Base-by-base conservation (phyloP, 2,888 invertebrate species). In the Hemithea aestivaria region DNA sequence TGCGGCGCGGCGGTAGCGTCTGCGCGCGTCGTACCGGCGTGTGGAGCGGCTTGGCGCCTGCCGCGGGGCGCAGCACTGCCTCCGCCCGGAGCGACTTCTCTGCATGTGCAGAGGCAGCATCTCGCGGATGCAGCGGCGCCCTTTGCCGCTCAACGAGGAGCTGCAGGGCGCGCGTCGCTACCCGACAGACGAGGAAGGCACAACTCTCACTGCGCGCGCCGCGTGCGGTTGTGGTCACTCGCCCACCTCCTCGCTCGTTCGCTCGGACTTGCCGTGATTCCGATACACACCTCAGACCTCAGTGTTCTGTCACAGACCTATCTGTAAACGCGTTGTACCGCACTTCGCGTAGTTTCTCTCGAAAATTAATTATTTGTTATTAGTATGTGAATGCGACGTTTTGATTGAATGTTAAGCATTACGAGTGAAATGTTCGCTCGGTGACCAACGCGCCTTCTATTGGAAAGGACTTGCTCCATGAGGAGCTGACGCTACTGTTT, bases 191-290 rank as follows among this genome's bases (percentile, higher is more conserved):
- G 54, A 61, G 62, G 56, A 52, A 70, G 62, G 58, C 80, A 83
- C 68, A 83, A 81, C 84, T 83, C 75, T 82, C 79, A 76, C 79
- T 84, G 85, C 84, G 82, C 85, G 84, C 84, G 82, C 75, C 76
- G 83, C 70, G 82, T 68, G 66, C 70, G 78, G 78, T 80, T 68
- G 83, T 77, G 71, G 58, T 63, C 66, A 66, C 56, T 76, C 69
- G 70, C 68, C 65, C 73, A 69, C 70, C 67, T 73, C 68, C 64
- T 64, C 64, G 58, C 58, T 59, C 63, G 58, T 46, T 54, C 58
- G 51, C 50, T 58, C 57, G 53, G 56, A 58, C 67, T 57, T 56
- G 57, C 41, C 61, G 57, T 60, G 59, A 54, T 54, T 59, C 50
- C 53, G 54, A 56, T 58, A 56, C 57, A 67, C 63, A 63, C 62